phyloP scores from a whole-genome alignment of 2,888 invertebrate genomes.

The Yponomeuta plumbellus region DNA sequence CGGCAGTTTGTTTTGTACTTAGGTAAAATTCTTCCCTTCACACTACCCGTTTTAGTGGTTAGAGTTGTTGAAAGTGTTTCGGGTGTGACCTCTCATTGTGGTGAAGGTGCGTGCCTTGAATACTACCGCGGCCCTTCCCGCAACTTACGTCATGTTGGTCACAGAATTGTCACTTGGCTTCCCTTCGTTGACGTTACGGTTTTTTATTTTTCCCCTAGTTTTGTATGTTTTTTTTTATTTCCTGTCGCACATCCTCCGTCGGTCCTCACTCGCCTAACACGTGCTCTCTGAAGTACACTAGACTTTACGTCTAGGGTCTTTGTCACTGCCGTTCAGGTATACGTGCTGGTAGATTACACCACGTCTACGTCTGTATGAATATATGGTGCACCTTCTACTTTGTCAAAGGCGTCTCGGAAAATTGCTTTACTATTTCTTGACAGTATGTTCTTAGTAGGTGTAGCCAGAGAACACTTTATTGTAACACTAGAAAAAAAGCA shows the following conservation, averaged over 20 bases:
- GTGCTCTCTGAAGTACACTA: neutral
- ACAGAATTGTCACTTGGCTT: conserved; percentile 2
- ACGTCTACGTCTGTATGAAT: neutral
- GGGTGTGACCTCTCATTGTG: conserved; percentile 50
- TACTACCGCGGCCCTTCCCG: conserved; percentile 21
- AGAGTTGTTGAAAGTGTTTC: conserved; percentile 18
- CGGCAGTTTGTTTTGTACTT: neutral
- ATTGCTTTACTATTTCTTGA: no score
- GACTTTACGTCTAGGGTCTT: neutral
- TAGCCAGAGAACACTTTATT: no score
- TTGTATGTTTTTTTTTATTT: neutral
- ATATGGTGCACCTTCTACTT: neutral
- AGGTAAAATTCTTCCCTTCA: neutral
- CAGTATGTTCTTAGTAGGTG: no score
- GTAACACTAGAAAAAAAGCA: no score
- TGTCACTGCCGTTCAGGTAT: neutral
- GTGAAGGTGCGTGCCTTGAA: conserved; percentile 46
- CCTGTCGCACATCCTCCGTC: neutral
- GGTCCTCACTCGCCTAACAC: neutral
- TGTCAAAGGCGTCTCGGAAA: neutral
- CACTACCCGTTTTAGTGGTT: neutral
- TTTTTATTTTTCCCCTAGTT: neutral
- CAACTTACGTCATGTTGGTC: conserved; percentile 1
- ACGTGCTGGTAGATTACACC: neutral
- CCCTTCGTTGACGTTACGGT: neutral